Conservation (phyloP, 1,140 invertebrate species). For the Nautilus pompilius region DNA sequence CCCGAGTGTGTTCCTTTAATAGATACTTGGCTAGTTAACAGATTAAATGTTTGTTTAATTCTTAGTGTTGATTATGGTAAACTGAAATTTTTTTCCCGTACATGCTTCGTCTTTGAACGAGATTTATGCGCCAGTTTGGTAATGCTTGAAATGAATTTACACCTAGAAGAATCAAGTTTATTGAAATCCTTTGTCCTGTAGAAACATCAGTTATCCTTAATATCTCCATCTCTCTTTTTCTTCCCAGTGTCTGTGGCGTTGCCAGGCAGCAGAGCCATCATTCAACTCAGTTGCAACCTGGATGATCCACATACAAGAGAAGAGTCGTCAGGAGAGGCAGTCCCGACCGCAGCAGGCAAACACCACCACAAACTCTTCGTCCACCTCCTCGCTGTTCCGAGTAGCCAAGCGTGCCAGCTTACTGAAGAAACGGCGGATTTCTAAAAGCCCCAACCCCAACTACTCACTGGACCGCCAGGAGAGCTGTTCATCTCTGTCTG, state of each 20-base stretch:
- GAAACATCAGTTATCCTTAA: too few species aligned
- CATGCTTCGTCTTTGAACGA: too few species aligned
- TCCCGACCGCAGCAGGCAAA: constrained; percentile 8
- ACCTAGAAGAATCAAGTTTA: too few species aligned
- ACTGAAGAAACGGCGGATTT: constrained; percentile 32
- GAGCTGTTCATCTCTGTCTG: constrained; percentile 13
- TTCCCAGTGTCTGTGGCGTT: constrained; percentile 90
- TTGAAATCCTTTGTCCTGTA: too few species aligned
- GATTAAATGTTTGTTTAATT: too few species aligned
- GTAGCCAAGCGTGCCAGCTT: constrained; percentile 38
- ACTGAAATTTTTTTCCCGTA: too few species aligned
- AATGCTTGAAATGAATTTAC: too few species aligned
- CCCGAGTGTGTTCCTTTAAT: too few species aligned
- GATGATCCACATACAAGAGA: constrained; percentile 49
- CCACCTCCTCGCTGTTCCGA: constrained; percentile 24
- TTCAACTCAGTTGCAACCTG: constrained; percentile 51
- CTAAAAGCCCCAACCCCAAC: constrained; percentile 5
- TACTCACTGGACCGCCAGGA: constrained; percentile 17
- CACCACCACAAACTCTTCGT: constrained; percentile 8
- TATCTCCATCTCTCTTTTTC: background rate
- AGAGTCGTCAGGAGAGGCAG: constrained; percentile 19
- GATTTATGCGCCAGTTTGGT: too few species aligned
- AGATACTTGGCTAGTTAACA: too few species aligned
- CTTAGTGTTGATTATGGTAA: too few species aligned
- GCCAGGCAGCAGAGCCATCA: constrained; percentile 69